Conservation (phyloP, 2,888 invertebrate species). For the Pseudococcus longispinus region DNA sequence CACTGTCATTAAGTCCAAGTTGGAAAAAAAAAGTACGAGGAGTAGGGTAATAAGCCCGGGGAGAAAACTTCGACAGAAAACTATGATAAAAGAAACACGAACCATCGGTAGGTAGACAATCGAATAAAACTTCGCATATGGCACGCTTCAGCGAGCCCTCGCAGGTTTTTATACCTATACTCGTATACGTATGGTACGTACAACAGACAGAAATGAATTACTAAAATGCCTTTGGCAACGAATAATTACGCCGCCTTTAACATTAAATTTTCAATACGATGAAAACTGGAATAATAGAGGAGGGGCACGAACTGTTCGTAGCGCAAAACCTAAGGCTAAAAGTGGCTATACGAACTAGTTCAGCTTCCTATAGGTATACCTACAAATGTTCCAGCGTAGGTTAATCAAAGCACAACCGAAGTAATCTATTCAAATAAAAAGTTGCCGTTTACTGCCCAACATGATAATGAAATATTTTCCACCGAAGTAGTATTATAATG, state of each 20-base stretch:
- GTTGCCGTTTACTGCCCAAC: neutral
- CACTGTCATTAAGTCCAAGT: constrained; percentile 9
- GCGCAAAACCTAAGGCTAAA: constrained; percentile 50
- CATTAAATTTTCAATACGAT: constrained; percentile 36
- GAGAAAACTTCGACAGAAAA: constrained; percentile 1
- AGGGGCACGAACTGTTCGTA: neutral
- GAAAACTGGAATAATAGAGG: constrained; percentile 26
- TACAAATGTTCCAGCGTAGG: neutral
- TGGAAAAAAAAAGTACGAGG: neutral
- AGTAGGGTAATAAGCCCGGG: neutral
- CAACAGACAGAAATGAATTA: constrained; percentile 47
- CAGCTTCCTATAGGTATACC: constrained; percentile 21
- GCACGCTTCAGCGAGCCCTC: constrained; percentile 45
- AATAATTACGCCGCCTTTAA: constrained; percentile 39
- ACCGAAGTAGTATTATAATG: neutral
- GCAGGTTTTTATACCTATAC: constrained; percentile 27
- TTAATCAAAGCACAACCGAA: neutral
- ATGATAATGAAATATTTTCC: neutral
- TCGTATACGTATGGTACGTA: neutral
- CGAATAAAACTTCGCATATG: constrained; percentile 45
- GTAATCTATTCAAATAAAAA: constrained; percentile 11
- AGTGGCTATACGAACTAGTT: constrained; percentile 31
- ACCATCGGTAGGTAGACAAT: constrained; percentile 28
- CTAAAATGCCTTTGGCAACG: constrained; percentile 2
- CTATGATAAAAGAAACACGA: constrained; percentile 37